phyloP scores from a whole-genome alignment of 2,113 vertebrate genomes.

The Pteropus alecto region DNA sequence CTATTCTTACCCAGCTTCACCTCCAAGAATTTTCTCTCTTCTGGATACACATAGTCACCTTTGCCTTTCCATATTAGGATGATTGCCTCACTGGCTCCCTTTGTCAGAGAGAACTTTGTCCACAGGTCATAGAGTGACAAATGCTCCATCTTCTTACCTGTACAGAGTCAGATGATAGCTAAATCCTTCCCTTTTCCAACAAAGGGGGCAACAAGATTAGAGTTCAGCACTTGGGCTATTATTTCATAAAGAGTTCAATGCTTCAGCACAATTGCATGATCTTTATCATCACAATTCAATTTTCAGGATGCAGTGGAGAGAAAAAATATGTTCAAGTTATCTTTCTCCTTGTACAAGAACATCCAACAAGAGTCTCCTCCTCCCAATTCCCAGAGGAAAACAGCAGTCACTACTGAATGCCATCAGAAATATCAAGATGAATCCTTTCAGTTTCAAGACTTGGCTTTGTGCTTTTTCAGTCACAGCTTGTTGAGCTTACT shows the following conservation, averaged over 20 bases:
- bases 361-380: neutral
- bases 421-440: neutral
- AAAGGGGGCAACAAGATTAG: constrained; percentile 43
- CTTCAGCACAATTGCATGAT: constrained; percentile 53
- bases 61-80: neutral
- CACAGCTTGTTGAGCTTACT: neutral
- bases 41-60: neutral
- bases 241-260: constrained; percentile 51
- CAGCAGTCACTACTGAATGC: neutral
- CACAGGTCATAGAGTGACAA: neutral
- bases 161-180: neutral
- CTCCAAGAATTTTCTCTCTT: neutral
- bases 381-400: neutral
- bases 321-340: constrained; percentile 34
- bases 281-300: constrained; percentile 62
- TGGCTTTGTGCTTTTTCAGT: neutral
- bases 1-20: neutral
- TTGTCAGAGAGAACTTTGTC: neutral
- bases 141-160: neutral
- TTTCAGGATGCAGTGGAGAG: constrained; percentile 32
- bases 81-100: neutral
- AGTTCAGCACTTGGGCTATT: constrained; percentile 8
- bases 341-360: neutral
- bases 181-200: neutral
- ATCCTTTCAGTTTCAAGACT: neutral